Evolutionary conservation across 2,797 vertebrate species (phyloP).

Genomic region (Carapus acus): DNA sequence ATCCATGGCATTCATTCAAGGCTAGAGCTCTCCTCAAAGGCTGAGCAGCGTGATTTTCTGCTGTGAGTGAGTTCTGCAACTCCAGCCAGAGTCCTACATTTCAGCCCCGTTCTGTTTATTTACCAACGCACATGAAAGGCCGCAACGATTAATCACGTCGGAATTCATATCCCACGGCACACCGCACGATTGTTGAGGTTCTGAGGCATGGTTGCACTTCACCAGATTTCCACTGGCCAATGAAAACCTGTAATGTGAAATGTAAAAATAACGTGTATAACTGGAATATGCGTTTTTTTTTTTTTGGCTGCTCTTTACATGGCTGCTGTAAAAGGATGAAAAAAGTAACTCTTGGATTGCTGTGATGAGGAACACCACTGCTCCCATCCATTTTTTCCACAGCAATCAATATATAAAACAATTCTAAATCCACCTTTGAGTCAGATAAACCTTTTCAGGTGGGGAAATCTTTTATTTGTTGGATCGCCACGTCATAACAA

Average conservation of each 20-base stretch:
- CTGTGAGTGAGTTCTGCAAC: slow-evolving; percentile 54
- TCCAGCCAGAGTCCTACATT: slow-evolving; percentile 48
- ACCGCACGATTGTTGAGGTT: slow-evolving; percentile 55
- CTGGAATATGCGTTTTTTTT: slow-evolving; percentile 1
- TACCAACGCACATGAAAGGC: slow-evolving; percentile 57
- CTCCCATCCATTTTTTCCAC: slow-evolving; percentile 34
- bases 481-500: too few species aligned
- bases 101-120: slow-evolving; percentile 57
- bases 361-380: background rate
- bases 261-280: slow-evolving; percentile 7
- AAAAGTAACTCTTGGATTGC: too few species aligned
- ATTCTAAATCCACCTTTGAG: slow-evolving; percentile 53
- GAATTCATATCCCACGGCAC: slow-evolving; percentile 44
- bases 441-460: slow-evolving; percentile 39
- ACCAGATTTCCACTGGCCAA: slow-evolving; percentile 28
- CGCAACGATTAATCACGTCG: slow-evolving; percentile 57
- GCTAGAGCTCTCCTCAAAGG: slow-evolving; percentile 36
- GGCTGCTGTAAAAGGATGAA: background rate
- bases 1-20: slow-evolving; percentile 45
- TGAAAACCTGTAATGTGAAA: slow-evolving; percentile 19
- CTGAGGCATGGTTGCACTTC: slow-evolving; percentile 32
- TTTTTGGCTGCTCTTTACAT: too few species aligned
- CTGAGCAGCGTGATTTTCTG: slow-evolving; percentile 43
- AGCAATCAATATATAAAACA: slow-evolving; percentile 48
- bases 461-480: slow-evolving; percentile 7